Evolutionary conservation across 2,797 vertebrate genomes (phyloP), one percentile per base, ranked within the genome.

Genomic region (Enteromius mattozi): DNA sequence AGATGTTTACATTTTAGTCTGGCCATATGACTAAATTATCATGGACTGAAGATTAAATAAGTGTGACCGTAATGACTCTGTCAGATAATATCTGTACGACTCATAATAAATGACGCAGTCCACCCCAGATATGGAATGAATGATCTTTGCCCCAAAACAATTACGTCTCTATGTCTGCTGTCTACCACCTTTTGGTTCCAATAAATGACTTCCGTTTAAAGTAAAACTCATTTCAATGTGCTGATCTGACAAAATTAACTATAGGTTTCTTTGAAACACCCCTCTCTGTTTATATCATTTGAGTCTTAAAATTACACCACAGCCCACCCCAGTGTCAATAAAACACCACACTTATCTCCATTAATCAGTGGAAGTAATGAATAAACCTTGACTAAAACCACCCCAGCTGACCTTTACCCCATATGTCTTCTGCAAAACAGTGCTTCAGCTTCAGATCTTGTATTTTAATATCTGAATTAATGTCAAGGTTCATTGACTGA

Each of bases 301-400:
- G 13, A 42, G 14, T 51, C 27, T 65, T 65, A 3, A 1, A 74
- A 27, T 17, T 63, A 33, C n/a, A 72, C 24, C 14, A 1, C 7
- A 40, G 7, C 14, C 45, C 13, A 27, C 2, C 13, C 33, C 45
- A 33, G 30, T 82, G 47, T 63, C 30, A 63, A 47, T 35, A 49
- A 61, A 49, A 17, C 19, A 2, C 7, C 37, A 3, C 33, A n/a
- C 33, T 63, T 63, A 4, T 63, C 33, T 82, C 27, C 19, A 63
- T 65, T 27, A 45, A 51, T 82, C 21, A 51, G 35, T 2, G 33
- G 13, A 63, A 65, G 13, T 82, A n/a, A 74, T 82, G 4, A 72
- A 74, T n/a, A 72, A 21, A 33, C 27, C 7, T 72, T 37, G 40
- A 74, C 80, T 40, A 40, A 40, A 40, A 40, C 16, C 14, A 1